A percentile compares a stretch with the other conserved stretches of the same genome.
Conservation (phyloP, 2,113 vertebrate genomes). For the Dinomys branickii region DNA sequence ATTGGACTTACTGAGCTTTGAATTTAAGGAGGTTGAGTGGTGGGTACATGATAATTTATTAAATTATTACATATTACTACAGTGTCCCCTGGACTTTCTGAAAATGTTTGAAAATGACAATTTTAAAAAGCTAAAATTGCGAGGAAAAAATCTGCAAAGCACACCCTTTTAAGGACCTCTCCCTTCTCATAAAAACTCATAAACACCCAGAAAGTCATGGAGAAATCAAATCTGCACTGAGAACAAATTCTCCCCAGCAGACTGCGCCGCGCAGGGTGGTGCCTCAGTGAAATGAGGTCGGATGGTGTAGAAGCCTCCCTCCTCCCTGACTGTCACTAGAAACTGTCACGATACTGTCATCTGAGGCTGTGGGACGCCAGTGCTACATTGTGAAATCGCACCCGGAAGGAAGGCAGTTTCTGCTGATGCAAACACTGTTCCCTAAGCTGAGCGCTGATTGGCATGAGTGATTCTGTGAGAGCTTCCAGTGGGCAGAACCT, state of each 20-base stretch:
- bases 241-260: not conserved
- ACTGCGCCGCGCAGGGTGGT: too few relatives aligned
- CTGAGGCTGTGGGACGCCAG: not conserved
- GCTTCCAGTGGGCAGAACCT: not conserved
- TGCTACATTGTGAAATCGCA: not conserved
- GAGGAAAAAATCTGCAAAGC: not conserved
- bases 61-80: not conserved
- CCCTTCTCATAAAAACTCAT: not conserved
- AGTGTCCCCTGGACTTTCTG: not conserved
- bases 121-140: conserved; percentile 2
- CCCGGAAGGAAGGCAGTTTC: not conserved
- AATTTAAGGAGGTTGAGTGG: not conserved
- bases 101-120: not conserved
- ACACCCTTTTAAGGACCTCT: not conserved
- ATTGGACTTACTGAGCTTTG: too few relatives aligned
- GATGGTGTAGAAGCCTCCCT: not conserved
- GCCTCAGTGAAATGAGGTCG: not conserved
- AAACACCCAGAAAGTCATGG: not conserved
- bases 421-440: not conserved
- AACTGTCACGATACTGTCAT: not conserved
- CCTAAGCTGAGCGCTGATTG: not conserved
- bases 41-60: not conserved
- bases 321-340: not conserved
- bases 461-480: not conserved
- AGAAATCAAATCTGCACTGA: conserved; percentile 11